Conservation (phyloP, 2,888 invertebrate genomes). For the Hipparchia semele region DNA sequence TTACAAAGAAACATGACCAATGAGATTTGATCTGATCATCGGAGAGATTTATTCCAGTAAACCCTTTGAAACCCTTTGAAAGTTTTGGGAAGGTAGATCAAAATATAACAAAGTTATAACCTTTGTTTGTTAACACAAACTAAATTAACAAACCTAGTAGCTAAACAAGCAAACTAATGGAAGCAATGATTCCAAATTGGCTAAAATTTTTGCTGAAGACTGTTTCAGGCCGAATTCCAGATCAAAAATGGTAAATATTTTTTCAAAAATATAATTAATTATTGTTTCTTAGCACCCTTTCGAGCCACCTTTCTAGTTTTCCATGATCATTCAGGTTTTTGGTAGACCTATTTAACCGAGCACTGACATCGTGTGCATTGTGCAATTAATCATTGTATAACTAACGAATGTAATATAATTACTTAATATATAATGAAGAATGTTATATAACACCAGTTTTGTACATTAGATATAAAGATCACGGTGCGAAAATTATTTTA, state of each 20-base stretch:
- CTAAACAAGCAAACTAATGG: not conserved
- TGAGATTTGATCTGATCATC: not conserved
- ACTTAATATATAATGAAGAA: not conserved
- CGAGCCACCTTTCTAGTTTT: constrained; percentile 10
- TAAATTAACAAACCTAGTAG: not conserved
- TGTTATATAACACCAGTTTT: not conserved
- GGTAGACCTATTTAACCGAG: constrained; percentile 12
- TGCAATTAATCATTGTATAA: constrained; percentile 9
- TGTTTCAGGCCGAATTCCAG: constrained; percentile 15
- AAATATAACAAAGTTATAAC: not conserved
- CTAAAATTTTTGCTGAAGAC: constrained; percentile 5
- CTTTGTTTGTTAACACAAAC: not conserved
- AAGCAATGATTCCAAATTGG: not conserved
- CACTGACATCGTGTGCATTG: constrained; percentile 17
- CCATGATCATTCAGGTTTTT: constrained; percentile 19
- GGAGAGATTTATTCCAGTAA: not conserved
- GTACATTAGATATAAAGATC: not conserved
- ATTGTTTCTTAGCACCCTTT: constrained; percentile 4
- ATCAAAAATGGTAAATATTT: constrained; percentile 31
- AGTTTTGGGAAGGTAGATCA: not conserved
- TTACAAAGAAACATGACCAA: not conserved
- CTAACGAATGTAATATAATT: not conserved
- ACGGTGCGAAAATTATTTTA: not conserved
- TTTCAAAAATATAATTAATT: constrained; percentile 9
- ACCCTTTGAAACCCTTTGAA: not conserved